These are phyloP conservation scores for Aphelenchoides fujianensis DNA, from an alignment of 1,140 invertebrate species.

Conservation along the genomic window DNA sequence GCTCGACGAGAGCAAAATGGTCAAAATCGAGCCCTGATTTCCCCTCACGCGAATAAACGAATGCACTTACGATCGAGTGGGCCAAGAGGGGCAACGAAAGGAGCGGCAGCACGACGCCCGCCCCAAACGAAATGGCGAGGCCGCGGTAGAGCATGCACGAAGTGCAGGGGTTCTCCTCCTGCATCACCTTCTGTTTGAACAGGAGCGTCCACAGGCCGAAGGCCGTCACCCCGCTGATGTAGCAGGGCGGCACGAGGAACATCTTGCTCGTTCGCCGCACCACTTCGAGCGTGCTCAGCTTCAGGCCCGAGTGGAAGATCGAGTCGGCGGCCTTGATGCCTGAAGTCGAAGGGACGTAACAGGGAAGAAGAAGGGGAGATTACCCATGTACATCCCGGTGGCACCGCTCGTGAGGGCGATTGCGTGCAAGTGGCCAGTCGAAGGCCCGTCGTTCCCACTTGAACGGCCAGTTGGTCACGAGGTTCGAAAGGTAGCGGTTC, in stretches of 20 bases:
- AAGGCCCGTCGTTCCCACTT: slow-evolving; percentile 21
- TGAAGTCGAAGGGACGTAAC: too few relatives aligned
- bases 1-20: background rate
- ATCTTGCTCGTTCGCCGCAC: background rate
- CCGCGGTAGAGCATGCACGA: background rate
- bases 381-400: background rate
- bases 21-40: slow-evolving; percentile 7
- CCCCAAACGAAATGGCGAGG: background rate
- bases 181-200: background rate
- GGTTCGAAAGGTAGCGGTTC: background rate
- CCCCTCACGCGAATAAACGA: background rate
- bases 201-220: background rate
- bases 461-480: slow-evolving; percentile 25
- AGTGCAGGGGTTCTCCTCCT: background rate
- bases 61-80: background rate
- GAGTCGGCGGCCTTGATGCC: background rate
- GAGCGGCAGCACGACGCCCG: background rate
- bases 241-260: background rate
- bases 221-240: background rate
- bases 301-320: background rate
- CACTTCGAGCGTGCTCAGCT: background rate
- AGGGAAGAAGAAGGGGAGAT: too few relatives aligned
- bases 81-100: background rate
- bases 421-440: background rate
- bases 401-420: background rate